phyloP scores from a whole-genome alignment of 2,113 vertebrate genomes.

The Hystrix brachyura region DNA sequence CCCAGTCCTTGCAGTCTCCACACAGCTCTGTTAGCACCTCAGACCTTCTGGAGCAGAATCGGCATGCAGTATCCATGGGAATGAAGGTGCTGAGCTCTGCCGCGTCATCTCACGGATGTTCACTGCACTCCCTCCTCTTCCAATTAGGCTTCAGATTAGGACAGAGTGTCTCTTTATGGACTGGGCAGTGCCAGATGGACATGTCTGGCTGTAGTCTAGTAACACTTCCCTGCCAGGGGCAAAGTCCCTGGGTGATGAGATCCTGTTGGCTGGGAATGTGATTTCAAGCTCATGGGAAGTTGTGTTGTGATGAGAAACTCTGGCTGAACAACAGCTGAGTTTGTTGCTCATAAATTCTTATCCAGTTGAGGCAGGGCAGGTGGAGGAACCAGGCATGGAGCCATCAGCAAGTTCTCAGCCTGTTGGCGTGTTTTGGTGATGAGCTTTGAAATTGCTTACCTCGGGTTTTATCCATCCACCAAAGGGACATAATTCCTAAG shows the following conservation, averaged over 20 bases:
- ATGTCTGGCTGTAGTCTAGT: neutral
- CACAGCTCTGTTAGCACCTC: neutral
- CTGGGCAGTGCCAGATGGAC: neutral
- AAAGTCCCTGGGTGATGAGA: neutral
- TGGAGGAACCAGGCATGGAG: neutral
- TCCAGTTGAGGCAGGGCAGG: neutral
- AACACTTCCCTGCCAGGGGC: neutral
- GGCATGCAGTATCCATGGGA: neutral
- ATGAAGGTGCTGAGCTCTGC: neutral
- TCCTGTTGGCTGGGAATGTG: neutral
- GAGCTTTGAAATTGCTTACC: slow-evolving; percentile 15
- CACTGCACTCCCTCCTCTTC: neutral
- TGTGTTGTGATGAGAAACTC: neutral
- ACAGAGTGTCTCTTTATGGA: neutral
- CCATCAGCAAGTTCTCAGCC: neutral
- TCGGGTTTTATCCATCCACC: neutral
- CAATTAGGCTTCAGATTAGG: neutral
- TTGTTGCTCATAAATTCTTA: slow-evolving; percentile 28
- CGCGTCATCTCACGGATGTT: neutral
- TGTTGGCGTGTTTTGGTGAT: neutral
- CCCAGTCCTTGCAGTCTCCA: neutral
- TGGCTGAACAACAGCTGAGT: slow-evolving; percentile 17
- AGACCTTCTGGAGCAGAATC: neutral
- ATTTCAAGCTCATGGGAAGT: slow-evolving; percentile 27
- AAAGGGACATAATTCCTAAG: neutral